Evolutionary conservation across 1,140 invertebrate genomes (phyloP), one percentile per base, ranked within the genome.

Genomic region (Drosophila cardini): DNA sequence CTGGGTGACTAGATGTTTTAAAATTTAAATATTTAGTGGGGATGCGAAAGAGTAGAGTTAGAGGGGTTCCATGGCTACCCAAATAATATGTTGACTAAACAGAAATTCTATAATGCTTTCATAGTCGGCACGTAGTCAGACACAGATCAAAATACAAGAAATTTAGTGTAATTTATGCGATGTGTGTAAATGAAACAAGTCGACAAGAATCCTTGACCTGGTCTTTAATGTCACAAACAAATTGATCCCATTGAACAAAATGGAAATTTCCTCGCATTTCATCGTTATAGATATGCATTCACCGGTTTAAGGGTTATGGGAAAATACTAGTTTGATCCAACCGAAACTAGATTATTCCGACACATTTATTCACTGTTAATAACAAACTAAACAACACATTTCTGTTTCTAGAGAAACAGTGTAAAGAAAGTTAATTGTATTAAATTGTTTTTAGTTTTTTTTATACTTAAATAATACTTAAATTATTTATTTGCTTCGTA

Each of bases 61-160:
- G 5, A 21, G 21, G 8, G 36, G 16, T 40, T 21, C 7, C 21
- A 52, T 42, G 21, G 18, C 36, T 42, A 13, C 21, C n/a, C 7
- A 30, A 50, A 38, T 38, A 62, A 13, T 62, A 13, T 52, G 34
- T 32, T 40, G 26, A 46, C 62, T 34, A 65, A 55, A 65, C 15
- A 46, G 13, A 26, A 52, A 34, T 61, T 11, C 15, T 30, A 43
- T 30, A 43, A 26, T 56, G n/a, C 10, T 38, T n/a, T 13, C 0
- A n/a, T n/a, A 53, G 36, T 18, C 18, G 46, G 18, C 61, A 64
- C 48, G 62, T 64, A 55, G 62, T 18, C 62, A 26, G 30, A 36
- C 16, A 50, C 36, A 42, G 36, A 34, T 61, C 38, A 53, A 42
- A 53, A 42, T 45, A 62, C 58, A 38, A 62, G 13, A 70, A 36